phyloP scores from a whole-genome alignment of 1,140 invertebrate genomes.

The Camponotus pennsylvanicus region DNA sequence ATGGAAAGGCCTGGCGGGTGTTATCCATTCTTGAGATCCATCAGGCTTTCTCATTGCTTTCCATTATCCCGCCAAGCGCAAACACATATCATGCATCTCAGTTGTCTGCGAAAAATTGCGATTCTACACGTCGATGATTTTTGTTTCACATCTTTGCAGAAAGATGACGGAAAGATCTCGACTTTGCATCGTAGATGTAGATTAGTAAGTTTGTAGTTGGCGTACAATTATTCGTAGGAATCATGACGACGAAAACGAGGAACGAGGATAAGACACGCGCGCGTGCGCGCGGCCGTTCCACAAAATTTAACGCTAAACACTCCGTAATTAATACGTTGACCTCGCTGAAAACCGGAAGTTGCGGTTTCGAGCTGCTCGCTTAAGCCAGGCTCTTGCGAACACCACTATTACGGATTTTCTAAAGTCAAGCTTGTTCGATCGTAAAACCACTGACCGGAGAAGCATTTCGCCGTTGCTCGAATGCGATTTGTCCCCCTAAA shows the following conservation, averaged over 20 bases:
- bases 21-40: conserved; percentile 28
- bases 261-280: conserved; percentile 35
- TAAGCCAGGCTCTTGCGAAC: conserved; percentile 72
- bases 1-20: conserved; percentile 6
- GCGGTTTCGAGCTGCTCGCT: conserved; percentile 78
- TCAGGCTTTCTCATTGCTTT: conserved; percentile 49
- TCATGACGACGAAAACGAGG: conserved; percentile 21
- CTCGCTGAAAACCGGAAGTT: conserved; percentile 83
- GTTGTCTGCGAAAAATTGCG: conserved; percentile 48
- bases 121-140: conserved; percentile 1
- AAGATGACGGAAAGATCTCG: not conserved
- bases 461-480: conserved; percentile 12
- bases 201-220: conserved; percentile 62
- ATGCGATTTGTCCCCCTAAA: not conserved
- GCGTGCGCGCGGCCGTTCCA: conserved; percentile 76
- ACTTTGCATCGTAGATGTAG: conserved; percentile 28
- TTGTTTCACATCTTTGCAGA: conserved; percentile 2
- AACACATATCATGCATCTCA: not conserved
- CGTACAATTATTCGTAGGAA: conserved; percentile 52
- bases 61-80: conserved; percentile 55
- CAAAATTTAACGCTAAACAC: conserved; percentile 84
- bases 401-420: conserved; percentile 70
- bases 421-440: conserved; percentile 66
- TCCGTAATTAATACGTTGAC: conserved; percentile 84
- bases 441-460: conserved; percentile 69